Base-by-base conservation (phyloP, 1,140 invertebrate species). In the Augochlora pura region DNA sequence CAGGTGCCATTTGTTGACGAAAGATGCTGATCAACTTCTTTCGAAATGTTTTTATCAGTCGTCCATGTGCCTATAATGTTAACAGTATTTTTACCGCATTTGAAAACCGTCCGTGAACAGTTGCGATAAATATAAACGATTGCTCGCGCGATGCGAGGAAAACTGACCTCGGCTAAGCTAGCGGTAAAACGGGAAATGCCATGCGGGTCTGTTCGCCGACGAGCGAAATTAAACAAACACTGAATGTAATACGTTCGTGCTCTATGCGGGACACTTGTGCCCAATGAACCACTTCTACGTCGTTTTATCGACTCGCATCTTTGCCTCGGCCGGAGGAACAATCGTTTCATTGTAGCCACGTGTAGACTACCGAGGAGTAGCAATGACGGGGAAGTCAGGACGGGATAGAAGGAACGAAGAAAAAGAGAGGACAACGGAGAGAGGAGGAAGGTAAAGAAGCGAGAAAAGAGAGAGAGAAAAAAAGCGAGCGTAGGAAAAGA, bases 171-270 rank as follows among this genome's bases (percentile, higher is more conserved):
- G 75, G 67, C 5, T 39, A 21, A 63, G 23, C 25, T 39, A 49
- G n/a, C 66, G n/a, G 42, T 23, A 10, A 62, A 77, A 46, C 64
- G 39, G 46, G 23, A 76, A 68, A 49, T 42, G 23, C 27, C 0
- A 64, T 54, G 42, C 67, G 57, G 59, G 42, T 54, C 57, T 25
- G 52, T 65, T 52, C 21, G 16, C 32, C 32, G 25, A 18, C 70
- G 46, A 77, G 69, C 25, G 64, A 77, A 52, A 85, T 84, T 85
- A 81, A 84, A 75, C 64, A 57, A 46, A 32, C 59, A 65, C 62
- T 25, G 52, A 73, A 62, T n/a, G 70, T 16, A 18, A 39, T 12
- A 12, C 60, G 25, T 14, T 25, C 2, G 25, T 0, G 25, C 21
- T 14, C 12, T 52, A 38, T 64, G 46, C 71, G 42, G 21, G 60